phyloP scores from a whole-genome alignment of 2,888 invertebrate genomes.

The Drosophila emarginata region DNA sequence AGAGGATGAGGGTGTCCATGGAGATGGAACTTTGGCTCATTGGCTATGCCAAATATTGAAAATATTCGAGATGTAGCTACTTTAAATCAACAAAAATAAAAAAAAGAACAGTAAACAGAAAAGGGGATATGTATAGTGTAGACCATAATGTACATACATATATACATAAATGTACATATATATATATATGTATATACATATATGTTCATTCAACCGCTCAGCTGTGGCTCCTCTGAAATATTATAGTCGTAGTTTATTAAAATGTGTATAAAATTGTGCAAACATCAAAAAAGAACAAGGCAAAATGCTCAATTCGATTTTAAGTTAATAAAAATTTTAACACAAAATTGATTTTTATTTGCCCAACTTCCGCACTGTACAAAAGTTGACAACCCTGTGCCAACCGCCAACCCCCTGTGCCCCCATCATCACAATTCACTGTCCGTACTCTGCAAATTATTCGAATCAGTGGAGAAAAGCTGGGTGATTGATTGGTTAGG shows the following conservation, averaged over 20 bases:
- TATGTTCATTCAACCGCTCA: not conserved
- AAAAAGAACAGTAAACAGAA: conserved; percentile 17
- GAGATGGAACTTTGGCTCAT: conserved; percentile 23
- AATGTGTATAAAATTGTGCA: conserved; percentile 26
- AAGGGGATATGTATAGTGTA: not conserved
- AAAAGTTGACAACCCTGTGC: conserved; percentile 11
- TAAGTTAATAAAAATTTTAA: conserved; percentile 29
- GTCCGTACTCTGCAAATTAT: conserved; percentile 13
- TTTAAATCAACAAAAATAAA: conserved; percentile 8
- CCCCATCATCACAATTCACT: not conserved
- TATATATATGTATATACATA: not conserved
- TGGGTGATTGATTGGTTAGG: conserved; percentile 15
- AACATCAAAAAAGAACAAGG: conserved; percentile 15
- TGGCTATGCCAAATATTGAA: conserved; percentile 43
- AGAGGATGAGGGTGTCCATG: not conserved
- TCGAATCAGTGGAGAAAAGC: conserved; percentile 21
- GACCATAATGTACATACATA: not conserved
- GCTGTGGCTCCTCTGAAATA: conserved; percentile 2
- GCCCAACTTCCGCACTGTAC: conserved; percentile 19
- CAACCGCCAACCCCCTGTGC: not conserved
- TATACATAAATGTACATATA: not conserved
- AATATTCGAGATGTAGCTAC: conserved; percentile 45
- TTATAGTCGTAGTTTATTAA: conserved; percentile 33
- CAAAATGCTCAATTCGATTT: conserved; percentile 23
- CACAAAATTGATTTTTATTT: conserved; percentile 30